These are phyloP conservation scores for Xestia ashworthii DNA, from an alignment of 2,888 invertebrate species.

Conservation along the genomic window DNA sequence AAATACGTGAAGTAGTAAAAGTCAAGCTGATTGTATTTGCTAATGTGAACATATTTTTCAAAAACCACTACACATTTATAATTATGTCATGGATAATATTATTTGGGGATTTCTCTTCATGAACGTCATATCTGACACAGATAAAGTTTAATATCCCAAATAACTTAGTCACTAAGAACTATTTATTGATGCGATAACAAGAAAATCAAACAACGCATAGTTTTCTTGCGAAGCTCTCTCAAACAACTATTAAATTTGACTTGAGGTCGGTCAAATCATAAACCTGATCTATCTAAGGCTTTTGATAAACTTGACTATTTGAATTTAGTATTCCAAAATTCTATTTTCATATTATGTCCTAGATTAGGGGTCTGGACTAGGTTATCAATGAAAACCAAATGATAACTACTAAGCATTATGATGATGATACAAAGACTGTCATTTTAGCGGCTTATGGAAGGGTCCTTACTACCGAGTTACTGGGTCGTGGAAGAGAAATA, in stretches of 20 bases:
- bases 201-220: slow-evolving; percentile 33
- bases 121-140: background rate
- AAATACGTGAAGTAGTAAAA: background rate
- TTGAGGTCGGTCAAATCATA: slow-evolving; percentile 27
- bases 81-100: background rate
- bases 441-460: background rate
- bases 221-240: slow-evolving; percentile 25
- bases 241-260: slow-evolving; percentile 19
- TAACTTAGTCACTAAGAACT: slow-evolving; percentile 1
- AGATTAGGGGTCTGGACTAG: background rate
- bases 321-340: background rate
- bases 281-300: slow-evolving; percentile 31
- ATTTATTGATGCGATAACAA: slow-evolving; percentile 24
- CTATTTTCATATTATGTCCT: background rate
- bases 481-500: background rate
- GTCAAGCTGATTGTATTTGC: background rate
- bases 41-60: background rate
- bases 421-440: background rate
- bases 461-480: background rate
- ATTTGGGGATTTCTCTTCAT: background rate
- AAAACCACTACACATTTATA: background rate
- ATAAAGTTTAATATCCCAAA: slow-evolving; percentile 31
- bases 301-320: slow-evolving; percentile 23
- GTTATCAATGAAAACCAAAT: background rate
- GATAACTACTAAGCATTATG: background rate